A percentile compares a stretch with the other conserved stretches of the same genome.
Conservation (phyloP, 2,113 vertebrate genomes). For the Triplophysa siluroides region DNA sequence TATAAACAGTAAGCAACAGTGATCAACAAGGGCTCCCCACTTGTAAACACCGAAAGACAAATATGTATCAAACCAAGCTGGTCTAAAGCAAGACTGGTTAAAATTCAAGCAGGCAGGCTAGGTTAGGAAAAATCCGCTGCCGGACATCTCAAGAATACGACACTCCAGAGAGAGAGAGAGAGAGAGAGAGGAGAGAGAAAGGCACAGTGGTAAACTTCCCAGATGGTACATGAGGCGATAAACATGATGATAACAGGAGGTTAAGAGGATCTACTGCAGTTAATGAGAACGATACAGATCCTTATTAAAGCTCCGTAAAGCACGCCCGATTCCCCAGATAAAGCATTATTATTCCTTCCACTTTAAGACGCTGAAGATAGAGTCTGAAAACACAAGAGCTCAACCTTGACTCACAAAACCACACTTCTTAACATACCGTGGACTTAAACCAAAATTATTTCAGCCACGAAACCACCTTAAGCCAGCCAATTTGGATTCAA, state of each 20-base stretch:
- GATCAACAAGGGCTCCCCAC: not conserved
- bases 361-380: conserved; percentile 4
- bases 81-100: not conserved
- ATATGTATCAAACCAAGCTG: not conserved
- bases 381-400: conserved; percentile 10
- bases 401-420: conserved; percentile 2
- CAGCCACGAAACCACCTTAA: not conserved
- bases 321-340: conserved; percentile 40
- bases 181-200: conserved; percentile 1
- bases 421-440: not conserved
- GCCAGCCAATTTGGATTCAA: not conserved
- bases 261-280: conserved; percentile 37
- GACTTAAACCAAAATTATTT: not conserved
- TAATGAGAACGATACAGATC: conserved; percentile 48
- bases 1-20: not conserved
- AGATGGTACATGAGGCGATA: conserved; percentile 19
- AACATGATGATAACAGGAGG: conserved; percentile 23
- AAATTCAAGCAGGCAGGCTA: conserved; percentile 11
- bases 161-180: not conserved
- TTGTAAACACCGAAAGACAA: not conserved
- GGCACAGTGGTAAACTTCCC: conserved; percentile 12
- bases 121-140: not conserved
- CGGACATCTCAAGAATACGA: conserved; percentile 28
- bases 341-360: conserved; percentile 38
- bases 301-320: conserved; percentile 20